Percentiles rank a stretch among this genome's conserved stretches.
These are phyloP conservation scores for Pseudorhombus dupliciocellatus DNA, from an alignment of 2,113 vertebrate genomes.

Conservation along the genomic window DNA sequence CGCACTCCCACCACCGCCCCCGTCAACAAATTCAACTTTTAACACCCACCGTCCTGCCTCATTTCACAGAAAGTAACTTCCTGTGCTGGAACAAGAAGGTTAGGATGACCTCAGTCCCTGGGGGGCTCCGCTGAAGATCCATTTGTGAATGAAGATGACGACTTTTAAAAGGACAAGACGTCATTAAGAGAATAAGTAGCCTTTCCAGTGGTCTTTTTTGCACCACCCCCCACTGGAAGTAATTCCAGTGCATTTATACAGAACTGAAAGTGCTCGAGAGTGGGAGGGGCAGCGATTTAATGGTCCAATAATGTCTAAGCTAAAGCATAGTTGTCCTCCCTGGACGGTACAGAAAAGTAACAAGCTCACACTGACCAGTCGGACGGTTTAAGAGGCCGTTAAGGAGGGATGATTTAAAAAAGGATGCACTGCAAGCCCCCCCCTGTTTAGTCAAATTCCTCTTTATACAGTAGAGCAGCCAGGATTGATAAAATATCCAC, in stretches of 20 bases:
- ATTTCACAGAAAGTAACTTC: slow-evolving; percentile 73
- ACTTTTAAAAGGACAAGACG: slow-evolving; percentile 84
- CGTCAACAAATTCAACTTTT: slow-evolving; percentile 63
- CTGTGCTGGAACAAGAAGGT: slow-evolving; percentile 69
- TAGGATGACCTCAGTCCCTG: slow-evolving; percentile 78
- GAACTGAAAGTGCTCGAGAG: slow-evolving; percentile 77
- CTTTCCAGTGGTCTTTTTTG: slow-evolving; percentile 78
- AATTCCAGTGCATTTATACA: slow-evolving; percentile 82
- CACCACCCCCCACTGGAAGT: slow-evolving; percentile 71
- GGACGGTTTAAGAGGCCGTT: slow-evolving; percentile 64
- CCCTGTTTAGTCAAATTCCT: slow-evolving; percentile 31
- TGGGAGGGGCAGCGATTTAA: slow-evolving; percentile 79
- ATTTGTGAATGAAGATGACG: slow-evolving; percentile 82
- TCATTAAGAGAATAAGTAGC: slow-evolving; percentile 84
- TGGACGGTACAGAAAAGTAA: slow-evolving; percentile 70
- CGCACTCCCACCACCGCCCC: slow-evolving; percentile 3
- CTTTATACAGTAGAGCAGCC: slow-evolving; percentile 8
- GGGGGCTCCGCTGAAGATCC: slow-evolving; percentile 73
- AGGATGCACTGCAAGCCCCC: slow-evolving; percentile 28
- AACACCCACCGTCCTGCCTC: slow-evolving; percentile 57
- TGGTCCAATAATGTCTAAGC: slow-evolving; percentile 80
- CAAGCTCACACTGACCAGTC: slow-evolving; percentile 54
- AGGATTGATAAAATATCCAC: slow-evolving; percentile 2
- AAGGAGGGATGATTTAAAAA: slow-evolving; percentile 53
- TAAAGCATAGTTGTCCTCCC: slow-evolving; percentile 75